Percentiles rank a stretch among this genome's conserved stretches.
These are phyloP conservation scores for Tiliacea citrago DNA, from an alignment of 2,888 invertebrate genomes.

Conservation along the genomic window DNA sequence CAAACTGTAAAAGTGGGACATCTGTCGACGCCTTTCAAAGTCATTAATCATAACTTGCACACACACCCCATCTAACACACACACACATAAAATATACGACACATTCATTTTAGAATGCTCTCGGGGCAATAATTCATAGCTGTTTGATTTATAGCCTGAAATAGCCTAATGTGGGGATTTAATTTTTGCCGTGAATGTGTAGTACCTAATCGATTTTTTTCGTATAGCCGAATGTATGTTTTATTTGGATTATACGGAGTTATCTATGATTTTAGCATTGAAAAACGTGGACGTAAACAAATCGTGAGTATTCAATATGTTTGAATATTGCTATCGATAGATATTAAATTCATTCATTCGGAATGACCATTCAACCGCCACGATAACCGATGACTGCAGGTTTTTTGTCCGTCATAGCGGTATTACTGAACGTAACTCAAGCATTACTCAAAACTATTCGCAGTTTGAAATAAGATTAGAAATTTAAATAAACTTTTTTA, in stretches of 20 bases:
- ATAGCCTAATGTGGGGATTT: conserved; percentile 42
- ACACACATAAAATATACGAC: conserved; percentile 1
- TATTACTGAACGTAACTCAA: too few relatives aligned
- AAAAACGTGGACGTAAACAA: not conserved
- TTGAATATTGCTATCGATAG: conserved; percentile 8
- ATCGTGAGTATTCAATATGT: not conserved
- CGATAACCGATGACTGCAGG: not conserved
- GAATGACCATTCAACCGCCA: not conserved
- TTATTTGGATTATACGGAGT: not conserved
- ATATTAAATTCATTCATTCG: conserved; percentile 29
- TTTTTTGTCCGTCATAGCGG: not conserved
- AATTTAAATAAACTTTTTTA: too few relatives aligned
- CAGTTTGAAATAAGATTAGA: too few relatives aligned
- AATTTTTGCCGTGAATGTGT: conserved; percentile 25
- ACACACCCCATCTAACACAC: conserved; percentile 9
- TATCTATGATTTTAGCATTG: not conserved
- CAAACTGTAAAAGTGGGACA: conserved; percentile 20
- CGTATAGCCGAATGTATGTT: not conserved
- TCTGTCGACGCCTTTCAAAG: conserved; percentile 21
- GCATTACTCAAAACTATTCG: too few relatives aligned
- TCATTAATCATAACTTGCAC: conserved; percentile 58
- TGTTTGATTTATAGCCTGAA: conserved; percentile 55
- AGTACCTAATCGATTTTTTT: not conserved
- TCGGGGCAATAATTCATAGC: conserved; percentile 47
- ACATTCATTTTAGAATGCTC: conserved; percentile 12